Base-by-base conservation (phyloP, 2,113 vertebrate genomes). In the Cavia aperea region DNA sequence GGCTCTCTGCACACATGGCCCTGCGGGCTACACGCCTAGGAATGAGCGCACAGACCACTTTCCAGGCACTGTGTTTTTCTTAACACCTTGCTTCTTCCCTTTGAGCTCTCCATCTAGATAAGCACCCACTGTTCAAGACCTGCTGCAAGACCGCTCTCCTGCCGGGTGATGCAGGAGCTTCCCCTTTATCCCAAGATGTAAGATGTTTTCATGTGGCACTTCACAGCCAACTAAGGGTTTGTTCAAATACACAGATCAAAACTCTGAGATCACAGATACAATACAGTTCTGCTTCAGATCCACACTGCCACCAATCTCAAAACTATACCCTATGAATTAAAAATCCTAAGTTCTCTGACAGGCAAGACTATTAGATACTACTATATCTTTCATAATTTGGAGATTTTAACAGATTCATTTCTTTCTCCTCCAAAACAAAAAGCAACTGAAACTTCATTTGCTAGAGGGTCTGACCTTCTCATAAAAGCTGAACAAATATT, bases 381-480 rank as follows among this genome's bases (percentile, higher is more conserved):
- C 49, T 66, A 13, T 29, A 33, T 19, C 49, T 91, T 62, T 86
- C n/a, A 58, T 12, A 21, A 77, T 51, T 12, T 33, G 24, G 26
- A 51, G 54, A 83, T n/a, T 43, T 79, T 86, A 68, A 63, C 2
- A 63, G 18, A 43, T 23, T 91, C 81, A n/a, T n/a, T 87, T 62
- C 66, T 63, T 26, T 15, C 31, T 68, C 16, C 75, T 86, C 51
- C 39, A 66, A 91, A 81, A 87, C 19, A 70, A 79, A 83, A 92
- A 13, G 24, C 46, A 81, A 24, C 46, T 81, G 84, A 89, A 49
- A 79, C 62, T 91, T 87, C 11, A 82, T 72, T 86, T 92, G 36
- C 77, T 90, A 82, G 82, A 84, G 46, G 15, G 39, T 85, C 77
- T 12, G 51, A 75, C 13, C 31, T 39, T 60, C 54, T 93, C 21